Base-by-base conservation (phyloP, 2,113 vertebrate species). In the Odontesthes bonariensis region DNA sequence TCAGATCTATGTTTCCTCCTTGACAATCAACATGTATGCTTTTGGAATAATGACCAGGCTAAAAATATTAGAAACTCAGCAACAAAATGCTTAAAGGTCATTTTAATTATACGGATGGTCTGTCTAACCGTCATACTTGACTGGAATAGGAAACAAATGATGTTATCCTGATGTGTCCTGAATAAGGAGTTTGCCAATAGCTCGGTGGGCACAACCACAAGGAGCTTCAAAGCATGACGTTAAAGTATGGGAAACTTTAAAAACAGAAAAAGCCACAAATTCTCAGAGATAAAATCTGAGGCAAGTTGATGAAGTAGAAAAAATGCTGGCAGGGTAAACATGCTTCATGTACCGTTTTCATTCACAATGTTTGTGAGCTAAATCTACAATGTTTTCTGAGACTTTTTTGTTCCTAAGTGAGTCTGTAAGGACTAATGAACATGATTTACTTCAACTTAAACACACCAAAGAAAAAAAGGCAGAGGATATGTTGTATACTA, bases 41-140 rank as follows among this genome's bases (percentile, higher is more conserved):
- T 77, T 51, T 44, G 69, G 79, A 92, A 93, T 92, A 90, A 92
- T 75, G 92, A 91, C 88, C 87, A 87, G 83, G 85, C 88, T 90
- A 87, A 91, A 93, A 89, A 93, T 90, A 93, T 91, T 85, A 77
- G 84, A 85, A 93, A 91, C 73, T 87, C 71, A 9, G 59, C 64
- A 52, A 85, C 83, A 89, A 92, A 90, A 91, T 83, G 83, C 83
- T 92, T 83, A 90, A 93, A 93, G 89, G 92, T 91, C 81, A 80
- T 88, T 90, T 93, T 89, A 92, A 93, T 94, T 94, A 93, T 84
- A 89, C 78, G 86, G 89, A 93, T 84, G 89, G 85, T 85, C 91
- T 93, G 89, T 89, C 81, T 64, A 89, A 79, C 87, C 81, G 90
- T 91, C 89, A 91, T 79, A 77, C 73, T 77, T 81, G 75, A 88